Conservation (phyloP, 2,113 vertebrate species). For the Scolopax mira region DNA sequence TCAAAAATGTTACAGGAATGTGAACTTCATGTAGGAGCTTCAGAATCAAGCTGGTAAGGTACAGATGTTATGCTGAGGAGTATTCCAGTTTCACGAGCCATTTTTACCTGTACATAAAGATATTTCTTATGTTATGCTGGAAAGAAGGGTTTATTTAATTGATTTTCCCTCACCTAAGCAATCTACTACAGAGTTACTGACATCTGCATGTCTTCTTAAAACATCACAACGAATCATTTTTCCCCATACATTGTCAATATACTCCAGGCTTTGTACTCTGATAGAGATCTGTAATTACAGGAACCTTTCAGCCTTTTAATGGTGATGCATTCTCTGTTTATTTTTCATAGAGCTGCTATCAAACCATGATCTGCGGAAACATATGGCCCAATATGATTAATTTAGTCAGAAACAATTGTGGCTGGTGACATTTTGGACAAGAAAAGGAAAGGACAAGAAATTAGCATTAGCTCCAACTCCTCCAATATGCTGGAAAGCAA, state of each 20-base stretch:
- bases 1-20: neutral
- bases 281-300: neutral
- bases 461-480: neutral
- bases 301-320: slow-evolving; percentile 1
- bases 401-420: slow-evolving; percentile 8
- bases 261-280: neutral
- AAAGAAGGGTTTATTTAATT: neutral
- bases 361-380: slow-evolving; percentile 16
- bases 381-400: slow-evolving; percentile 24
- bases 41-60: neutral
- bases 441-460: neutral
- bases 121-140: neutral
- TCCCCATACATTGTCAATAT: neutral
- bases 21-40: neutral
- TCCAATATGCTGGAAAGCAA: neutral
- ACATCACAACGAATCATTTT: neutral
- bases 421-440: neutral
- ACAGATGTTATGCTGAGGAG: neutral
- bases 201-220: neutral
- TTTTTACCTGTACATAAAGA: neutral
- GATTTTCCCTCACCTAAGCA: neutral
- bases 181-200: neutral
- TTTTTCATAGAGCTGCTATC: slow-evolving; percentile 27
- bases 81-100: neutral
- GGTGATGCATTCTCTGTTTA: slow-evolving; percentile 8